These are phyloP conservation scores for Gorsachius magnificus DNA, from an alignment of 2,797 vertebrate species.

Conservation along the genomic window DNA sequence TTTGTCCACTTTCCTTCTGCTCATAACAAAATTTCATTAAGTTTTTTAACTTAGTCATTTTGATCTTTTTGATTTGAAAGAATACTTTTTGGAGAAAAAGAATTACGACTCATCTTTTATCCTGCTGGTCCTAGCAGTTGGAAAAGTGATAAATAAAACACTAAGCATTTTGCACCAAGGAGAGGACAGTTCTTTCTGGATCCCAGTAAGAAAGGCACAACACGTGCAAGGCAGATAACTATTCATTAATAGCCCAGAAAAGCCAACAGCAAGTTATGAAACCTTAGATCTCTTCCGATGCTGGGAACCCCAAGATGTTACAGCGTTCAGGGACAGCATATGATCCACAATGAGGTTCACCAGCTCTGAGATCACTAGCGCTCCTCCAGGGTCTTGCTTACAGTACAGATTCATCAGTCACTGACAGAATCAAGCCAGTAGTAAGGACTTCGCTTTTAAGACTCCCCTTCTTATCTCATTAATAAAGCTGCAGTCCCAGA, in stretches of 20 bases:
- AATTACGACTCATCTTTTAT: neutral
- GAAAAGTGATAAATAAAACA: neutral
- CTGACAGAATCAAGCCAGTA: neutral
- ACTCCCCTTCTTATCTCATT: neutral
- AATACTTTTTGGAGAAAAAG: neutral
- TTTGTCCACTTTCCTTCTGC: neutral
- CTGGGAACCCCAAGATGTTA: neutral
- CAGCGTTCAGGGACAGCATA: neutral
- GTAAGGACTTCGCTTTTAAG: neutral
- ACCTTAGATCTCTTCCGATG: rapidly evolving
- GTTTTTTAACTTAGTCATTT: neutral
- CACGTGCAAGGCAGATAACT: neutral
- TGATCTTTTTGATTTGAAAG: neutral
- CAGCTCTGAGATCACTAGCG: neutral
- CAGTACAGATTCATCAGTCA: neutral
- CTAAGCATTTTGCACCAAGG: neutral
- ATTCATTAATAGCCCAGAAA: neutral
- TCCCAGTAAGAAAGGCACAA: neutral
- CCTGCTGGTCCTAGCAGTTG: neutral
- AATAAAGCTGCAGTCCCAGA: neutral
- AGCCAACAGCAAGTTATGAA: neutral
- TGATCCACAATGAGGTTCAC: neutral
- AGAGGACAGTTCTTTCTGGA: neutral
- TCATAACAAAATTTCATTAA: neutral
- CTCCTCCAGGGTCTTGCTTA: neutral